Evolutionary conservation across 2,797 vertebrate species (phyloP).

Genomic region (Chaenodraco wilsoni): DNA sequence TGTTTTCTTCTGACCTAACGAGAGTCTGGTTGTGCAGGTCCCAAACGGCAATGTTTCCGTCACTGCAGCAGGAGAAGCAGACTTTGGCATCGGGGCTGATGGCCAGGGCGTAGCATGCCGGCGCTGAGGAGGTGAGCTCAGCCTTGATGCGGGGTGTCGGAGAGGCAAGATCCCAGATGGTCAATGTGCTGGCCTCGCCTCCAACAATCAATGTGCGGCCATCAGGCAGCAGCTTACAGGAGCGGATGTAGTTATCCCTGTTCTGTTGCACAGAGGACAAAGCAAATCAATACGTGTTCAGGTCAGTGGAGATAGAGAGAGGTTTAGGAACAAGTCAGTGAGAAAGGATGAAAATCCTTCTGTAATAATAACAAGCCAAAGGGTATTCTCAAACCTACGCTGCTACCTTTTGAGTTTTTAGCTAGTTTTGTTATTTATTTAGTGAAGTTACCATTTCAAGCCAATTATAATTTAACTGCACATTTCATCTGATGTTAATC

Average conservation of each 20-base stretch:
- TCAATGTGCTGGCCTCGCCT: slow-evolving; percentile 91
- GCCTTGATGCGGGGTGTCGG: slow-evolving; percentile 96
- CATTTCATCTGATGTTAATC: slow-evolving; percentile 3
- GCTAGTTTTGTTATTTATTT: slow-evolving; percentile 23
- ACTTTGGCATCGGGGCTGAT: slow-evolving; percentile 96
- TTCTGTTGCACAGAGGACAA: slow-evolving; percentile 79
- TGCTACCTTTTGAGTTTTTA: slow-evolving; percentile 1
- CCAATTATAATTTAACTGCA: slow-evolving; percentile 3
- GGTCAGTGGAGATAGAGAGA: slow-evolving; percentile 46
- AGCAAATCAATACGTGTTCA: slow-evolving; percentile 67
- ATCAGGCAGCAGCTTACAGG: slow-evolving; percentile 85
- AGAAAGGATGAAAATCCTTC: slow-evolving; percentile 46
- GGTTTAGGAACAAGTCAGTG: slow-evolving; percentile 46
- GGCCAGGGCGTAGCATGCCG: slow-evolving; percentile 92
- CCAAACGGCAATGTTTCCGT: slow-evolving; percentile 87
- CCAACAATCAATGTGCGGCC: slow-evolving; percentile 85
- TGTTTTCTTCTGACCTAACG: slow-evolving; percentile 76
- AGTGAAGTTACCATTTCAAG: slow-evolving; percentile 15
- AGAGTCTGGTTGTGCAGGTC: slow-evolving; percentile 86
- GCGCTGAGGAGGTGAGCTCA: slow-evolving; percentile 94
- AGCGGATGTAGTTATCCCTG: slow-evolving; percentile 87
- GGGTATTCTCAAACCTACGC: slow-evolving; percentile 30
- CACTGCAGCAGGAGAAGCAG: slow-evolving; percentile 95
- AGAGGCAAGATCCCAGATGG: slow-evolving; percentile 96
- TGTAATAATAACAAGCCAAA: slow-evolving; percentile 31